These are phyloP conservation scores for Paedocypris micromegethes DNA, from an alignment of 2,797 vertebrate species.

Conservation along the genomic window DNA sequence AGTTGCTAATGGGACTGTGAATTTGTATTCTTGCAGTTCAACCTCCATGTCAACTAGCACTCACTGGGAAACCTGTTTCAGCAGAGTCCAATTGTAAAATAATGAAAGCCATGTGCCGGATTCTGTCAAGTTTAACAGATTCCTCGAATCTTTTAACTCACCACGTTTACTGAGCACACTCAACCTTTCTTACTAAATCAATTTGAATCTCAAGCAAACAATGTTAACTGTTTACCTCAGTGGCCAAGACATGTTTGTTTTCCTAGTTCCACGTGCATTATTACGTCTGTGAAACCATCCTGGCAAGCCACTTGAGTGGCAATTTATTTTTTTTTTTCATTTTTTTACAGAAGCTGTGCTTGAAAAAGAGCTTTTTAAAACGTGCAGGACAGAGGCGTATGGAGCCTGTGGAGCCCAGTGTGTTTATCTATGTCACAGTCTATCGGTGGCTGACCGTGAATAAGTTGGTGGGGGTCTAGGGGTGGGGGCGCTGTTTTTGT, in stretches of 20 bases:
- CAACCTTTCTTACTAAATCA: constrained; percentile 23
- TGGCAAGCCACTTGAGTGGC: constrained; percentile 45
- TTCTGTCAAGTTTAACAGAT: constrained; percentile 20
- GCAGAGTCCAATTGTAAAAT: constrained; percentile 42
- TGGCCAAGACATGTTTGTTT: constrained; percentile 41
- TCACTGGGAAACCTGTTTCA: constrained; percentile 51
- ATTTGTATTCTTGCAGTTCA: constrained; percentile 39
- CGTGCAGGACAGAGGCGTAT: constrained; percentile 41
- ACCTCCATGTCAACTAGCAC: constrained; percentile 42
- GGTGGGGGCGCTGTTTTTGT: constrained; percentile 57
- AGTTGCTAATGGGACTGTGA: constrained; percentile 44
- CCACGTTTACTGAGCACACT: constrained; percentile 21
- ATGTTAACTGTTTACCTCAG: constrained; percentile 37
- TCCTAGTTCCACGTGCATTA: constrained; percentile 31
- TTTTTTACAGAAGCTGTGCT: constrained; percentile 42
- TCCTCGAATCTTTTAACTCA: constrained; percentile 27
- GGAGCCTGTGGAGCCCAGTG: constrained; percentile 42
- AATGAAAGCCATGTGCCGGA: constrained; percentile 48
- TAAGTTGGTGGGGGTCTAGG: constrained; percentile 22
- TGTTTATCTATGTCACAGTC: constrained; percentile 59
- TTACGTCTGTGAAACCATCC: constrained; percentile 42
- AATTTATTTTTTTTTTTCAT: constrained; percentile 34
- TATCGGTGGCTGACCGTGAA: constrained; percentile 54
- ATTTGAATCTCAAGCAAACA: constrained; percentile 40
- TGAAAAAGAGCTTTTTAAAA: constrained; percentile 43